Evolutionary conservation across 2,113 vertebrate species (phyloP).

Genomic region (Paradisaea rubra): DNA sequence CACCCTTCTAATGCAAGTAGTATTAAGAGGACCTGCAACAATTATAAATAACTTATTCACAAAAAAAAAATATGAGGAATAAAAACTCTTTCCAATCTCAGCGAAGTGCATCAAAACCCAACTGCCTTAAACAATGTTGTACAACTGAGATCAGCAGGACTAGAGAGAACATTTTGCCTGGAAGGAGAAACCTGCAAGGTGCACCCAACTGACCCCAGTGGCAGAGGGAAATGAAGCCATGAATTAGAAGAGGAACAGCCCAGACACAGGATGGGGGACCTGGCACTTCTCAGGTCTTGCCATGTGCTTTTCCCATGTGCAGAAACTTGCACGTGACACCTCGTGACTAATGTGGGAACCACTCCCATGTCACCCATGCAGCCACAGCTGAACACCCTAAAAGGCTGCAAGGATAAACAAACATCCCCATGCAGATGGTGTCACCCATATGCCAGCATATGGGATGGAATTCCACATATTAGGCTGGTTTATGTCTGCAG

Average conservation of each 20-base stretch:
- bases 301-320: neutral
- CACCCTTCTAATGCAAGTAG: neutral
- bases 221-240: neutral
- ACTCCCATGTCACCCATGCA: neutral
- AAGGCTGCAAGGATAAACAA: conserved; percentile 1
- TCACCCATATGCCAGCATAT: neutral
- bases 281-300: neutral
- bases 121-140: neutral
- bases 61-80: neutral
- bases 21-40: neutral
- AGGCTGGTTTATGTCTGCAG: neutral
- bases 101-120: neutral
- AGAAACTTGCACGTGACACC: neutral
- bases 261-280: neutral
- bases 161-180: neutral
- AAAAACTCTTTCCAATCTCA: neutral
- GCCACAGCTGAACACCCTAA: neutral
- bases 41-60: neutral
- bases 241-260: neutral
- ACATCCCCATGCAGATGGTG: conserved; percentile 6
- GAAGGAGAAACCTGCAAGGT: neutral
- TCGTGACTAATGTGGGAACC: neutral
- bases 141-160: neutral
- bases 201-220: neutral
- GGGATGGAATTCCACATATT: neutral